Percentiles rank a stretch among this genome's conserved stretches.
phyloP scores from a whole-genome alignment of 1,140 invertebrate species.

The Aphaenogaster rudis region DNA sequence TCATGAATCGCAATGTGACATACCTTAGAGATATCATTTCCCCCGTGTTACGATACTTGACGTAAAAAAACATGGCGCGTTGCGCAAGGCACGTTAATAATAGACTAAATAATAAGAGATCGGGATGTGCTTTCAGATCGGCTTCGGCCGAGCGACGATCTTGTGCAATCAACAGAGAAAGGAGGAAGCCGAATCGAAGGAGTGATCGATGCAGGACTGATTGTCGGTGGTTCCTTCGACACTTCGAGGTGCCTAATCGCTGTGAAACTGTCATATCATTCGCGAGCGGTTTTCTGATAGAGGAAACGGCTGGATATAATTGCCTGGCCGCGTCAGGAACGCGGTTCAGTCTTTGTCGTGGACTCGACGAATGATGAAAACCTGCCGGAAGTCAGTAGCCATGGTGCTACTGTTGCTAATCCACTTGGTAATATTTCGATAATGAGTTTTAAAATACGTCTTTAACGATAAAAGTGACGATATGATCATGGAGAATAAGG shows the following conservation, averaged over 20 bases:
- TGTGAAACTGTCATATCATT: constrained; percentile 82
- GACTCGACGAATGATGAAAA: constrained; percentile 76
- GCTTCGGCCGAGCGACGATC: constrained; percentile 63
- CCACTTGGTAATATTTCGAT: constrained; percentile 76
- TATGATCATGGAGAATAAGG: not conserved
- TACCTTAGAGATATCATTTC: not conserved
- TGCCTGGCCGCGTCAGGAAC: constrained; percentile 63
- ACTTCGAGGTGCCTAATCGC: constrained; percentile 65
- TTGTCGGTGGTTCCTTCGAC: constrained; percentile 58
- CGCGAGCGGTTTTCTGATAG: constrained; percentile 73
- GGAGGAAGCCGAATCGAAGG: constrained; percentile 79
- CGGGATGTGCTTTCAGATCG: constrained; percentile 59
- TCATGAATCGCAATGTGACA: not conserved
- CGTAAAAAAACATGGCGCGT: constrained; percentile 1
- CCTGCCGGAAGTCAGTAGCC: constrained; percentile 62
- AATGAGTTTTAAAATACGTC: not conserved
- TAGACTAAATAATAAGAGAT: constrained; percentile 50
- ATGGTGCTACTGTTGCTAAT: constrained; percentile 73
- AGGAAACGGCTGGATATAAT: constrained; percentile 80
- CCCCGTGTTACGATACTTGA: constrained; percentile 29
- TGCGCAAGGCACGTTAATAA: constrained; percentile 54
- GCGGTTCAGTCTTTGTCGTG: constrained; percentile 76
- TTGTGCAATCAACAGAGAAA: constrained; percentile 82
- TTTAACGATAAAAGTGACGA: not conserved
- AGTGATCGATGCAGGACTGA: constrained; percentile 67